These are phyloP conservation scores for Paratrypauchen microcephalus DNA, from an alignment of 2,797 vertebrate genomes.

Conservation along the genomic window DNA sequence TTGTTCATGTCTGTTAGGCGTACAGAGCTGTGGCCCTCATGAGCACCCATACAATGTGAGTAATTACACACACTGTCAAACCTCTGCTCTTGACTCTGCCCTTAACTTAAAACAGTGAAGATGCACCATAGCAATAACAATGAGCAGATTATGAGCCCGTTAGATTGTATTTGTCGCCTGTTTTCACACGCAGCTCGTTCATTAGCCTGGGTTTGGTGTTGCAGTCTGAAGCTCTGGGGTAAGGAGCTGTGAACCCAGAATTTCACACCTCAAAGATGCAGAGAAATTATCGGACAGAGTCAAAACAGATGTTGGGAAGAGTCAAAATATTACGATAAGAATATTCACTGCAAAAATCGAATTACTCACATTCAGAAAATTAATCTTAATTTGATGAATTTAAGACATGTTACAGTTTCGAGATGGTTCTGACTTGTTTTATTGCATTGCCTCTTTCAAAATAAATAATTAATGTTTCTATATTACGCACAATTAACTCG, in stretches of 20 bases:
- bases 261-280: constrained; percentile 20
- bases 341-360: not conserved
- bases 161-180: constrained; percentile 12
- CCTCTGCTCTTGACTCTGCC: constrained; percentile 34
- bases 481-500: no score
- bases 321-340: not conserved
- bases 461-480: no score
- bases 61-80: constrained; percentile 1
- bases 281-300: constrained; percentile 7
- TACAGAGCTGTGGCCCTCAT: constrained; percentile 13
- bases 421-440: no score
- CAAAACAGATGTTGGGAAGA: constrained; percentile 4
- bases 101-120: constrained; percentile 35
- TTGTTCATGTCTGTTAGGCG: not conserved
- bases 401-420: no score
- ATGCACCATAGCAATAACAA: constrained; percentile 34
- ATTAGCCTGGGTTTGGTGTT: constrained; percentile 19
- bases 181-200: constrained; percentile 18
- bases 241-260: constrained; percentile 16
- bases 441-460: no score
- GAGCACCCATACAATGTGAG: constrained; percentile 49
- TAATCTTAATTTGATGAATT: no score
- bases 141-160: constrained; percentile 33
- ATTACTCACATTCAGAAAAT: not conserved
- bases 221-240: not conserved